Evolutionary conservation across 2,113 vertebrate genomes (phyloP).

Genomic region (Cettia cetti): DNA sequence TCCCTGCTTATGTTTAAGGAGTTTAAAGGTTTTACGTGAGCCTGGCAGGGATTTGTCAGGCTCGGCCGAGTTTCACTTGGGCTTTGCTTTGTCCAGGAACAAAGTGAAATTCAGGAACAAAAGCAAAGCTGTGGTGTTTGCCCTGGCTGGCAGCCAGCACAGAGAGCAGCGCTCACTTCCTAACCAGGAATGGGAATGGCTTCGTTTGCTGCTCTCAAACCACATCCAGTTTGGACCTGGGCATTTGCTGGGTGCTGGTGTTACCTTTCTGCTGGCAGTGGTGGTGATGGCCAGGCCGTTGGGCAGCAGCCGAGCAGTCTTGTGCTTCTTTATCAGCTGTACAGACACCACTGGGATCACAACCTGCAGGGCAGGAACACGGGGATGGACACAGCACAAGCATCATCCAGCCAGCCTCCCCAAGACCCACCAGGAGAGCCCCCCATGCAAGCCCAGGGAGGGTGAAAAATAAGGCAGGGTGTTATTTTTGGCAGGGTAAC

Average conservation of each 20-base stretch:
- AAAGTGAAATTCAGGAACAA: conserved; percentile 16
- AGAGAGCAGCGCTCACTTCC: not conserved
- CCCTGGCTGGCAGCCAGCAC: not conserved
- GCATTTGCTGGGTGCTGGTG: not conserved
- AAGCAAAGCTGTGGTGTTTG: not conserved
- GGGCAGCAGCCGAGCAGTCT: conserved; percentile 90
- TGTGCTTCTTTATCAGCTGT: conserved; percentile 93
- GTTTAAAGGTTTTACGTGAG: conserved; percentile 5
- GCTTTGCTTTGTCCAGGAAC: not conserved
- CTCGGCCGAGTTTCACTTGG: not conserved
- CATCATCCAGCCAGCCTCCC: too few species aligned
- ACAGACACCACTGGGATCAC: conserved; percentile 88
- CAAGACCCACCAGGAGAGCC: not conserved
- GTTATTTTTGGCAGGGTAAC: not conserved
- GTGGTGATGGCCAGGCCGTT: conserved; percentile 94
- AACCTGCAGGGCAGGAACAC: conserved; percentile 71
- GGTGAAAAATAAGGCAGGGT: not conserved
- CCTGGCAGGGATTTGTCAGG: not conserved
- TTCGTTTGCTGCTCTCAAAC: not conserved
- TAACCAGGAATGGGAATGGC: fast-evolving
- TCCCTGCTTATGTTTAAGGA: not conserved
- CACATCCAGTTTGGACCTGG: not conserved
- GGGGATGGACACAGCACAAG: not conserved
- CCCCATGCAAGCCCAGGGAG: not conserved
- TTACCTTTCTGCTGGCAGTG: conserved; percentile 88